Evolutionary conservation across 1,140 invertebrate genomes (phyloP), one percentile per base, ranked within the genome.

Genomic region (Triops cancriformis): DNA sequence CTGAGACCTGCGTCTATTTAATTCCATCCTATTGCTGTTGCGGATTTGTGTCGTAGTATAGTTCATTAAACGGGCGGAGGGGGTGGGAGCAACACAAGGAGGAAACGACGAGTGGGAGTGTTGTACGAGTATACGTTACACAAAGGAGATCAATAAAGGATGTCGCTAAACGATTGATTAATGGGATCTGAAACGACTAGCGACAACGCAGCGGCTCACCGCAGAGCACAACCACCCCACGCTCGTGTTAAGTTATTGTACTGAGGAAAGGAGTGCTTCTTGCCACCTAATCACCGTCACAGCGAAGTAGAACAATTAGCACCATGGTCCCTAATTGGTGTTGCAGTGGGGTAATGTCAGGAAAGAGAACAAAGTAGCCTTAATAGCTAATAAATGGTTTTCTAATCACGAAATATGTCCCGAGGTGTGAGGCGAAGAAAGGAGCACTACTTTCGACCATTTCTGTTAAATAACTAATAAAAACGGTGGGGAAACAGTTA

Each of bases 121-220:
- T 37, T 37, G 31, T 37, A 37, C 31, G 31, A 37, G 31, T 7
- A 37, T 37, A 37, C 31, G 31, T 37, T 23, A 64, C 51, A 64
- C 51, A 18, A 64, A 64, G 18, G 18, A 14, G n/a, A 64, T 64
- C 51, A 64, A 64, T 64, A 64, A 37, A 64, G 51, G 51, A 64
- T 64, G 51, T 64, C n/a, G 51, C 51, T 64, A 64, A 64, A 64
- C 51, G 51, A 64, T 64, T 64, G 51, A 64, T 64, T 64, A 64
- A 64, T 64, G 51, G 51, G 51, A 64, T 64, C 51, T 23, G 51
- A 64, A 23, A 64, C 4, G 51, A 64, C 51, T 64, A 0, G 14
- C 51, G 51, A 64, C 51, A 64, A 64, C 51, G 18, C 18, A 5
- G 23, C 5, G 51, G 14, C 51, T 64, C 51, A 14, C 51, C 51